A percentile compares a stretch with the other conserved stretches of the same genome.
These are phyloP conservation scores for Altica lythri DNA, from an alignment of 2,888 invertebrate genomes.

Conservation along the genomic window DNA sequence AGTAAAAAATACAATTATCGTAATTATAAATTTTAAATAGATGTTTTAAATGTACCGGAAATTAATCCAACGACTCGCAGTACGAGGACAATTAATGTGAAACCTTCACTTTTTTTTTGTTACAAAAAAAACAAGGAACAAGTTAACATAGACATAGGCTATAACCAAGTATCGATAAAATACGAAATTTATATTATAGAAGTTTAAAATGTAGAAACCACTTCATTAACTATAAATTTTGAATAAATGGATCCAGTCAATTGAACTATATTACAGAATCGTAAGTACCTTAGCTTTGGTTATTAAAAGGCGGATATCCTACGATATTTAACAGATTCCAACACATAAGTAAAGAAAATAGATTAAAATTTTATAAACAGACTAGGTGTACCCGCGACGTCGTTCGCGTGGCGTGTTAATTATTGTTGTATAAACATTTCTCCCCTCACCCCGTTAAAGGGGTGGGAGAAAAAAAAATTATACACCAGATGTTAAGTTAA, in stretches of 20 bases:
- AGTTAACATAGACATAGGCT: constrained; percentile 7
- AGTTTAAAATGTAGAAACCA: constrained; percentile 33
- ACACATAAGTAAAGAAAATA: too few relatives aligned
- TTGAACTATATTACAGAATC: constrained; percentile 27
- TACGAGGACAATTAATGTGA: constrained; percentile 5
- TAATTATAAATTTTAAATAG: constrained; percentile 28
- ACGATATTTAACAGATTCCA: too few relatives aligned
- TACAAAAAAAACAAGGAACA: neutral
- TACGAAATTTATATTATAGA: constrained; percentile 31
- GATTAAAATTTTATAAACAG: too few relatives aligned
- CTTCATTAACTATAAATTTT: constrained; percentile 41
- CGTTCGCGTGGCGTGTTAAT: too few relatives aligned
- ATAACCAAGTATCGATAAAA: constrained; percentile 31
- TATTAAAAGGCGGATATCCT: constrained; percentile 12
- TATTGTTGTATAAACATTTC: too few relatives aligned
- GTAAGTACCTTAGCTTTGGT: constrained; percentile 18
- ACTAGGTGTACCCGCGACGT: too few relatives aligned
- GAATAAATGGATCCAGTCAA: constrained; percentile 36
- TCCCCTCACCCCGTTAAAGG: too few relatives aligned
- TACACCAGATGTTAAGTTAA: too few relatives aligned
- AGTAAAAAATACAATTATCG: constrained; percentile 17
- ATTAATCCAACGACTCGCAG: neutral
- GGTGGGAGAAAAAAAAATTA: too few relatives aligned
- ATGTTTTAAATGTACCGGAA: constrained; percentile 28
- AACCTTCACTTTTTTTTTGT: constrained; percentile 3